Evolutionary conservation across 2,797 vertebrate species (phyloP).

Genomic region (Enteromius thamalakanensis): DNA sequence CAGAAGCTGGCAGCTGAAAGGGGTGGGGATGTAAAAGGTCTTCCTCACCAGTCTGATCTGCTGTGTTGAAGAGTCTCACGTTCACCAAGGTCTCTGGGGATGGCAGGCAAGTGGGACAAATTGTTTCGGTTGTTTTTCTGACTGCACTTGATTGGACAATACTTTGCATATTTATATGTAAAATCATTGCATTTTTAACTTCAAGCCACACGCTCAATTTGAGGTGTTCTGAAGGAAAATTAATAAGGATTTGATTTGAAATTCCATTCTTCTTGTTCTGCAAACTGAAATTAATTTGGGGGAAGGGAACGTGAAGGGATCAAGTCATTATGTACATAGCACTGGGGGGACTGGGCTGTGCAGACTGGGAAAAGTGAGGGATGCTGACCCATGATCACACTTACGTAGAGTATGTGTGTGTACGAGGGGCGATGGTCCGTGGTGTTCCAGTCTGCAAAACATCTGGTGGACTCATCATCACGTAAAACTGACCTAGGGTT

Average conservation of each 20-base stretch:
- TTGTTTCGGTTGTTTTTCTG: slow-evolving; percentile 51
- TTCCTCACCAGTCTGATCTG: slow-evolving; percentile 80
- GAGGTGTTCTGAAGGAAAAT: not conserved
- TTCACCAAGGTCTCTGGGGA: slow-evolving; percentile 81
- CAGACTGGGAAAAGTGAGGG: not conserved
- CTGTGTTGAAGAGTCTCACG: slow-evolving; percentile 81
- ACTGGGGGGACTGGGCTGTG: slow-evolving; percentile 29
- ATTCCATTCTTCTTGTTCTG: not conserved
- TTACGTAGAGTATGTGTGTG: slow-evolving; percentile 88
- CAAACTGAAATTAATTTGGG: not conserved
- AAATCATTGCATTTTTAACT: slow-evolving; percentile 5
- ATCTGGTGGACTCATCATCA: slow-evolving; percentile 93
- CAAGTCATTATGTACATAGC: slow-evolving; percentile 6
- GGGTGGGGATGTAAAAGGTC: slow-evolving; percentile 60
- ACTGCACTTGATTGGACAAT: slow-evolving; percentile 54
- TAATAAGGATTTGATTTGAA: not conserved
- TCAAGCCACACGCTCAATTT: not conserved
- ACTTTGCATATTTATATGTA: slow-evolving; percentile 53
- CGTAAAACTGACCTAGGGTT: slow-evolving; percentile 87
- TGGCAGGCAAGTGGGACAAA: slow-evolving; percentile 80
- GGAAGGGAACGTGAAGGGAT: not conserved
- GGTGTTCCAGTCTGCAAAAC: slow-evolving; percentile 86
- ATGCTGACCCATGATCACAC: slow-evolving; percentile 58
- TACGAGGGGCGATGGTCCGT: slow-evolving; percentile 87
- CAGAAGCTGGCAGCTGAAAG: slow-evolving; percentile 40